Percentiles rank a stretch among this genome's conserved stretches.
phyloP scores from a whole-genome alignment of 1,140 invertebrate species.

The Drosophila teissieri region DNA sequence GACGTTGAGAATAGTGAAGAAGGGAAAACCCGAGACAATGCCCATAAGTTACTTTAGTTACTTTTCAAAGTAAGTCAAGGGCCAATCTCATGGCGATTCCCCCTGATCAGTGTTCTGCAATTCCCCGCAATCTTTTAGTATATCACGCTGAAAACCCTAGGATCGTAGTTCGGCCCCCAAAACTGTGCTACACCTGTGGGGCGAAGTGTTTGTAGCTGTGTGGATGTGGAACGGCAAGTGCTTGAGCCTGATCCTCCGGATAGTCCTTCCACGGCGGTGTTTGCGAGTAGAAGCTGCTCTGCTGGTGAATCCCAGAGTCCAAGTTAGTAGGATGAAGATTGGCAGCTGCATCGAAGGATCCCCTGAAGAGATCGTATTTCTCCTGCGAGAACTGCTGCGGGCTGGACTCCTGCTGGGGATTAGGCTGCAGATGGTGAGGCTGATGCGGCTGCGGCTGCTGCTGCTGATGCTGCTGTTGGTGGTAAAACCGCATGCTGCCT shows the following conservation, averaged over 20 bases:
- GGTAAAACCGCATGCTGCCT: slow-evolving; percentile 81
- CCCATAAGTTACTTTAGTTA: slow-evolving; percentile 7
- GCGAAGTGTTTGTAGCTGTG: slow-evolving; percentile 60
- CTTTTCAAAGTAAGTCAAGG: not conserved
- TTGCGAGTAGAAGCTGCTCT: slow-evolving; percentile 81
- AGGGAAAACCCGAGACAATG: not conserved
- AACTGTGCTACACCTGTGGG: slow-evolving; percentile 72
- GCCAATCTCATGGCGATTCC: slow-evolving; percentile 3
- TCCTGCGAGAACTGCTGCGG: slow-evolving; percentile 77
- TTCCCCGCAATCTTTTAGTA: slow-evolving; percentile 29
- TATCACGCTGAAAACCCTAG: slow-evolving; percentile 64
- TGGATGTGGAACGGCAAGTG: slow-evolving; percentile 18
- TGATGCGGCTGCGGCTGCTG: not conserved
- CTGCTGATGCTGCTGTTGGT: slow-evolving; percentile 58
- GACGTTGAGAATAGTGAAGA: slow-evolving; percentile 11
- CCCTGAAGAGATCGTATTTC: slow-evolving; percentile 87
- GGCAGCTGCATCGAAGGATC: slow-evolving; percentile 86
- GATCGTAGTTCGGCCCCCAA: slow-evolving; percentile 41
- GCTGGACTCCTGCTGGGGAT: slow-evolving; percentile 32
- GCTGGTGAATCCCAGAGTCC: slow-evolving; percentile 68
- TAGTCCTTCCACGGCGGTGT: slow-evolving; percentile 84
- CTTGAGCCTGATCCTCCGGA: slow-evolving; percentile 59
- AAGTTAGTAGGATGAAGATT: slow-evolving; percentile 45
- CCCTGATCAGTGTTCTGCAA: slow-evolving; percentile 21
- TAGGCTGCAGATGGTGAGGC: slow-evolving; percentile 14